Conservation (phyloP, 2,113 vertebrate species). For the Bolborhynchus lineola region DNA sequence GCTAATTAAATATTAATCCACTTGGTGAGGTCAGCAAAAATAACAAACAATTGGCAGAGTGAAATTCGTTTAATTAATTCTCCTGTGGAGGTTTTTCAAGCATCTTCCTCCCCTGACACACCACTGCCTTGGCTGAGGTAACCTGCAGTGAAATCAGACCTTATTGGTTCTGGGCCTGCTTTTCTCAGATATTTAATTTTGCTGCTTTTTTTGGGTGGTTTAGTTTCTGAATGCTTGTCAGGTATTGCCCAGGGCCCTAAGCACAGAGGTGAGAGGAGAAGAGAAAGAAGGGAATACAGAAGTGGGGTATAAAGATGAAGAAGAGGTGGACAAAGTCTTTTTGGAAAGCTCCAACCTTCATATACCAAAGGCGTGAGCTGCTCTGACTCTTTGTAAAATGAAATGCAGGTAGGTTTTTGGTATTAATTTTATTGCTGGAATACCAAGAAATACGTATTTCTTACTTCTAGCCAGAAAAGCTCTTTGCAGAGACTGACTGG, state of each 20-base stretch:
- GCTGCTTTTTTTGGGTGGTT: not conserved
- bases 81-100: slow-evolving; percentile 78
- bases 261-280: not conserved
- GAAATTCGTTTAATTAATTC: slow-evolving; percentile 92
- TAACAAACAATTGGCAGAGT: slow-evolving; percentile 85
- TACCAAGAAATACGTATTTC: not conserved
- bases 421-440: not conserved
- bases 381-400: not conserved
- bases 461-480: not conserved
- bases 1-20: slow-evolving; percentile 99
- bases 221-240: not conserved
- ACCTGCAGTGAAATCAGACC: slow-evolving; percentile 58
- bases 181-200: slow-evolving; percentile 41
- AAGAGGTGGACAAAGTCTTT: not conserved
- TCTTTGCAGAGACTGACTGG: not conserved
- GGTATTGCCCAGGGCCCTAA: not conserved
- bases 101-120: slow-evolving; percentile 70
- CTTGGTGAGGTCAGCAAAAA: slow-evolving; percentile 97
- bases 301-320: not conserved
- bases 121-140: not conserved
- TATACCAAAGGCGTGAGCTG: not conserved
- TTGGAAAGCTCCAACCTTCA: not conserved
- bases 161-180: slow-evolving; percentile 55
- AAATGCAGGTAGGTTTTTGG: not conserved
- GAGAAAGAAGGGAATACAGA: not conserved